Evolutionary conservation across 92 coral and sea anemone genomes (phyloP), one percentile per base, ranked within the genome.

Genomic region (Isaurus tuberculatus): DNA sequence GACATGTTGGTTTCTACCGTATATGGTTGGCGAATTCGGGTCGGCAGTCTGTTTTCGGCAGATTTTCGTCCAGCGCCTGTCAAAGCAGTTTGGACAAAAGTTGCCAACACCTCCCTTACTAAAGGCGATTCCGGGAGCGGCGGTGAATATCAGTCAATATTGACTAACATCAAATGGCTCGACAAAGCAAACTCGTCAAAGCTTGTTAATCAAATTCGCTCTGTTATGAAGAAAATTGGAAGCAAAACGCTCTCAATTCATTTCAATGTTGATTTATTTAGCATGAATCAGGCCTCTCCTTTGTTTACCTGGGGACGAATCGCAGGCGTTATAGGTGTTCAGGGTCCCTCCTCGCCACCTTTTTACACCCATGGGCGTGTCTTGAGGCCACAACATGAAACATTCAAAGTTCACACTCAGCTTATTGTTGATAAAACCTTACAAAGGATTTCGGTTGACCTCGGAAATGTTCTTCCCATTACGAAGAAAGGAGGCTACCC

Each of bases 11-110:
- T 83, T 22, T 85, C 94, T 3, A 84, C 87, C 17, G 69, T 93
- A 37, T 93, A 90, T 84, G 97, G 97, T 1, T 93, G 97, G 97
- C 86, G 91, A 68, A 80, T 93, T 28, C 67, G 85, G 16, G 43
- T 93, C 22, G 92, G 89, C 2, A 67, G 91, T 5, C 70, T 80
- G 36, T 93, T 93, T 70, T 82, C 91, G 2, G 97, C 90, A 5
- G 94, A 91, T 83, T 93, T 72, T 29, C 78, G 65, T 5, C 91
- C 94, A 3, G 89, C 85, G 0, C 92, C 94, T 1, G 84, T 93
- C 37, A 90, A 75, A 46, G 87, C 86, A 78, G 37, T 83, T 6
- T 90, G 92, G 92, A 31, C 19, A 5, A 92, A 90, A 73, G 29
- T 82, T 65, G 58, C 43, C 8, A 77, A 58, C 8, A 25, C 29